Evolutionary conservation across 2,797 vertebrate genomes (phyloP).

Genomic region (Aratinga solstitialis): DNA sequence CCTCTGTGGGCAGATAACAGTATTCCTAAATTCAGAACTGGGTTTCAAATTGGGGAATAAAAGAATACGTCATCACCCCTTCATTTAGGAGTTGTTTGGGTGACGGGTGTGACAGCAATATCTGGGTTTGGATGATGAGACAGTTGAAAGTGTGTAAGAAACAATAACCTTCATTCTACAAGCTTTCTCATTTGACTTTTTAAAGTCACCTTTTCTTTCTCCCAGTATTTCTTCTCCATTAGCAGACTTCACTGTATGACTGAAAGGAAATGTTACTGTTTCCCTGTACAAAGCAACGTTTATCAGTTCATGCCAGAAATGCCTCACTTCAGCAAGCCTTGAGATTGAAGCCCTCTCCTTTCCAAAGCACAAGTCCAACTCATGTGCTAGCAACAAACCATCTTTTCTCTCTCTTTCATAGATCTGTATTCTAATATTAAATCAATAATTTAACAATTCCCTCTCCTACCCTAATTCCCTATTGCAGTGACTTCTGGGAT

Average conservation of each 20-base stretch:
- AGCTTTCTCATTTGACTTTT: background rate
- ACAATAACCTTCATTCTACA: background rate
- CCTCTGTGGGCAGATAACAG: background rate
- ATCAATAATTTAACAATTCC: background rate
- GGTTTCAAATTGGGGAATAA: background rate
- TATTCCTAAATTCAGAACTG: background rate
- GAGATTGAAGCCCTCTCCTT: background rate
- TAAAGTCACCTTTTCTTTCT: background rate
- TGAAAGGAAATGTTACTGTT: background rate
- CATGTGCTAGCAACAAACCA: rapidly evolving
- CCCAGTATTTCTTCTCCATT: background rate
- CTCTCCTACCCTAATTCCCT: background rate
- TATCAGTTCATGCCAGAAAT: background rate
- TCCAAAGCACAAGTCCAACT: background rate
- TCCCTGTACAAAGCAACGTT: background rate
- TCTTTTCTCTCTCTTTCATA: background rate
- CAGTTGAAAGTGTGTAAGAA: background rate
- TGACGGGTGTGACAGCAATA: background rate
- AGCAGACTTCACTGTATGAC: background rate
- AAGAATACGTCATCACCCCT: background rate
- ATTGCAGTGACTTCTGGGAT: background rate
- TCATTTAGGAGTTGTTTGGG: background rate
- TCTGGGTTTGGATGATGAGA: background rate
- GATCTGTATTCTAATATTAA: background rate
- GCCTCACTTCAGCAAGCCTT: background rate